phyloP scores from a whole-genome alignment of 2,113 vertebrate genomes.

The Scortum barcoo region DNA sequence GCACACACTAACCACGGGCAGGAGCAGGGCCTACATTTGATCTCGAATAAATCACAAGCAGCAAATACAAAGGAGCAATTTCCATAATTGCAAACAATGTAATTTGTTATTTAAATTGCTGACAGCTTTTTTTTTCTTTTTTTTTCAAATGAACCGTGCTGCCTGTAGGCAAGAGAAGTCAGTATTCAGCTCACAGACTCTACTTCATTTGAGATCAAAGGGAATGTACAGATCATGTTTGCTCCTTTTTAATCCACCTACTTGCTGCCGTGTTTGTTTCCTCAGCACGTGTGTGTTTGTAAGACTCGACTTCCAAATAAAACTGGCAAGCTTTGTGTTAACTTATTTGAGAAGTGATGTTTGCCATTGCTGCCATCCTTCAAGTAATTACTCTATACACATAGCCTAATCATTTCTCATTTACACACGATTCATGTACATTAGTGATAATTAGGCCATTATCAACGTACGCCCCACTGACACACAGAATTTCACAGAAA shows the following conservation, averaged over 20 bases:
- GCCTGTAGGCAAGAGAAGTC: slow-evolving; percentile 32
- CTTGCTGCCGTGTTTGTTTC: slow-evolving; percentile 25
- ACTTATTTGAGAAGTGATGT: neutral
- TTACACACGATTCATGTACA: neutral
- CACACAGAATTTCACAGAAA: neutral
- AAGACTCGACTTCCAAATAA: slow-evolving; percentile 14
- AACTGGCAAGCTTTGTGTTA: slow-evolving; percentile 27
- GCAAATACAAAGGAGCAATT: slow-evolving; percentile 41
- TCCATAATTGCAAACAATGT: slow-evolving; percentile 33
- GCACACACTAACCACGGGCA: slow-evolving; percentile 48
- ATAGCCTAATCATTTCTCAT: neutral
- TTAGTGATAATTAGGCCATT: neutral
- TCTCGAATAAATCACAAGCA: slow-evolving; percentile 55
- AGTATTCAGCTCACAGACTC: slow-evolving; percentile 28
- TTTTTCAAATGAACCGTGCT: slow-evolving; percentile 38
- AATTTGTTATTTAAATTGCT: slow-evolving; percentile 44
- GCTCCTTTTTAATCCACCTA: slow-evolving; percentile 6
- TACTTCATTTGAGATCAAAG: slow-evolving; percentile 38
- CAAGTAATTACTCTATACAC: neutral
- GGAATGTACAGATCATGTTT: slow-evolving; percentile 37
- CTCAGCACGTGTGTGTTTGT: slow-evolving; percentile 11
- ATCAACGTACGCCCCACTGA: neutral
- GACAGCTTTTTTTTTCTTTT: slow-evolving; percentile 5
- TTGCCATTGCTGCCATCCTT: neutral
- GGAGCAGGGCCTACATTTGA: slow-evolving; percentile 40